Conservation (phyloP, 2,797 vertebrate genomes). For the Bryconaethiops microstoma region DNA sequence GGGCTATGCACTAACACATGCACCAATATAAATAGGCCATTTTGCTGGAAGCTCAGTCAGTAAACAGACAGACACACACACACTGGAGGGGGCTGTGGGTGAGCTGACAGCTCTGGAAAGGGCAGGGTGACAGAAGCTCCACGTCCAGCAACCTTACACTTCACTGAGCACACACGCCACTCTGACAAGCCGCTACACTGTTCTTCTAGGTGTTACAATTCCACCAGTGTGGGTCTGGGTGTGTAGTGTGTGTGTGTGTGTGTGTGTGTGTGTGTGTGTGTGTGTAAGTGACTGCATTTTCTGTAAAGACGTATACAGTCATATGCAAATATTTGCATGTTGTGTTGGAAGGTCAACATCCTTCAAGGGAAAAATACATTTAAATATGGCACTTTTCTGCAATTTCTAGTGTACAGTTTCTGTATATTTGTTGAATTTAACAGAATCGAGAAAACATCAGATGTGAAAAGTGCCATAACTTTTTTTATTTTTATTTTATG, state of each 20-base stretch:
- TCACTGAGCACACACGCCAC: conserved; percentile 50
- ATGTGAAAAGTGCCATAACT: no score
- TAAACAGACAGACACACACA: conserved; percentile 26
- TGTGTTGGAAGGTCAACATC: no score
- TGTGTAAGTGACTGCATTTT: not conserved
- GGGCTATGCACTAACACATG: conserved; percentile 12
- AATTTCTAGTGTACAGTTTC: no score
- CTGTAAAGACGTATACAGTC: no score
- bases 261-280: not conserved
- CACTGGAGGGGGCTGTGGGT: conserved; percentile 18
- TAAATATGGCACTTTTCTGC: no score
- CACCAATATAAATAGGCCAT: conserved; percentile 36
- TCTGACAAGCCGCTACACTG: conserved; percentile 55
- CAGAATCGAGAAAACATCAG: no score
- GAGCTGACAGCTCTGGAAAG: conserved; percentile 66
- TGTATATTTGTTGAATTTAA: no score
- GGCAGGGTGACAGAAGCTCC: conserved; percentile 71
- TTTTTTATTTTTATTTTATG: no score
- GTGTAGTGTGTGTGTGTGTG: not conserved
- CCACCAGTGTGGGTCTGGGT: conserved; percentile 21
- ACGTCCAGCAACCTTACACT: conserved; percentile 58
- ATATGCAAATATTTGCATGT: no score
- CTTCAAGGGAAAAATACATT: no score
- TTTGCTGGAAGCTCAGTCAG: conserved; percentile 21
- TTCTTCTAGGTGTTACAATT: conserved; percentile 54